These are phyloP conservation scores for Pimephales promelas DNA, from an alignment of 2,113 vertebrate genomes.

Conservation along the genomic window DNA sequence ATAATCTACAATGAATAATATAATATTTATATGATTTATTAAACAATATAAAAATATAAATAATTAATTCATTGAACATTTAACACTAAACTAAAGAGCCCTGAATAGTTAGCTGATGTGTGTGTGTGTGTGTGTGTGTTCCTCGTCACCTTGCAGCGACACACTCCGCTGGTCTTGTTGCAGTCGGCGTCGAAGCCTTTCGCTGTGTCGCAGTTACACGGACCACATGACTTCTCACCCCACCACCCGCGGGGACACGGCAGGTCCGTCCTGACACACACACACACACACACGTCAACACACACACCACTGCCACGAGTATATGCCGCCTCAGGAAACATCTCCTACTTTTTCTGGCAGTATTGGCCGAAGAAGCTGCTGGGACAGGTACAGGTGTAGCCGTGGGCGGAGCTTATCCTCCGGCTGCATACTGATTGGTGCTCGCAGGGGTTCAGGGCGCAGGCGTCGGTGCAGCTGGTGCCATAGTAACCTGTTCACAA, in stretches of 20 bases:
- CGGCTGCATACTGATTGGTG: slow-evolving; percentile 82
- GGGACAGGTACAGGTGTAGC: slow-evolving; percentile 88
- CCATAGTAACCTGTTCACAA: slow-evolving; percentile 85
- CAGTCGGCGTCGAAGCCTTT: slow-evolving; percentile 92
- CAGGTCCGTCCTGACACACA: slow-evolving; percentile 78
- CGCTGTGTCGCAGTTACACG: slow-evolving; percentile 85
- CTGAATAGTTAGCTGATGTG: too few relatives aligned
- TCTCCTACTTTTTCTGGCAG: slow-evolving; percentile 88
- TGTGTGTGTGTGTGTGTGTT: too few relatives aligned
- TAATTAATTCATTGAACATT: neutral
- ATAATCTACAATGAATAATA: neutral
- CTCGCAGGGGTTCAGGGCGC: slow-evolving; percentile 89
- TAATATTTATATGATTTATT: neutral
- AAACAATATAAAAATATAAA: neutral
- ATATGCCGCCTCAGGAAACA: neutral
- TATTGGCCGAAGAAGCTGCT: slow-evolving; percentile 87
- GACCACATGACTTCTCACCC: slow-evolving; percentile 92
- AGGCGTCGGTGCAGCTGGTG: slow-evolving; percentile 84
- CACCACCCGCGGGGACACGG: slow-evolving; percentile 94
- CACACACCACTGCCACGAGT: neutral
- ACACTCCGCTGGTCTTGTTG: slow-evolving; percentile 92
- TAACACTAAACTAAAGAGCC: too few relatives aligned
- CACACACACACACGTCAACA: slow-evolving; percentile 8
- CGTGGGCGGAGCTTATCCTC: slow-evolving; percentile 75
- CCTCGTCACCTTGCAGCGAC: slow-evolving; percentile 87